Conservation (phyloP, 2,797 vertebrate species). For the Sebastes baramenuke region DNA sequence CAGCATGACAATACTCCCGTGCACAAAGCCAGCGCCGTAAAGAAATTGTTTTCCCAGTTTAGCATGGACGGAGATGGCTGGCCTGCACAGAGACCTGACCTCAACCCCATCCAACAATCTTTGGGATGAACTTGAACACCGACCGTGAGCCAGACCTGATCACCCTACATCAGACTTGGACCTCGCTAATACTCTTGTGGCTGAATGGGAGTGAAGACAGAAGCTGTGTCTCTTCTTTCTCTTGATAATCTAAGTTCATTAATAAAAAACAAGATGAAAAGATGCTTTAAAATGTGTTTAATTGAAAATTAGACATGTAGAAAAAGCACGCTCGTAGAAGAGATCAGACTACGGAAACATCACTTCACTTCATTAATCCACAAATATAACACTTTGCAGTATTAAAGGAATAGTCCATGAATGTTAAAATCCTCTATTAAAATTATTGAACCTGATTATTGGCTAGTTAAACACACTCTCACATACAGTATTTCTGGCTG, state of each 20-base stretch:
- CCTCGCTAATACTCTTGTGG: neutral
- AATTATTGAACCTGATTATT: neutral
- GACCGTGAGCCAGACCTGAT: neutral
- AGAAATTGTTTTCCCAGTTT: neutral
- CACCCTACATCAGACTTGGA: neutral
- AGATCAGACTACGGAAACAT: slow-evolving; percentile 20
- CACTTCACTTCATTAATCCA: slow-evolving; percentile 6
- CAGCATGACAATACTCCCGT: neutral
- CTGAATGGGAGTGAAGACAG: neutral
- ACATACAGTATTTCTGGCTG: neutral
- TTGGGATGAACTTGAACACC: neutral
- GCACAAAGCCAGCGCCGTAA: neutral
- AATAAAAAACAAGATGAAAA: neutral
- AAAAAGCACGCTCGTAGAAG: slow-evolving; percentile 26
- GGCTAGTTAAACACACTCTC: neutral
- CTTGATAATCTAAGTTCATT: neutral
- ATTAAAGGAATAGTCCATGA: slow-evolving; percentile 2
- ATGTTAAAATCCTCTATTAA: slow-evolving; percentile 3
- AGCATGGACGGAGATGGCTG: neutral
- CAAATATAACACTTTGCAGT: slow-evolving; percentile 1
- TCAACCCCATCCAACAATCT: neutral
- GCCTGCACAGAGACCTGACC: neutral
- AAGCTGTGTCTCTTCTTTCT: neutral
- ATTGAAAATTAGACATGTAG: slow-evolving; percentile 21
- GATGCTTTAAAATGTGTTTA: slow-evolving; percentile 44